phyloP scores from a whole-genome alignment of 2,113 vertebrate species.

The Corvus moneduloides region DNA sequence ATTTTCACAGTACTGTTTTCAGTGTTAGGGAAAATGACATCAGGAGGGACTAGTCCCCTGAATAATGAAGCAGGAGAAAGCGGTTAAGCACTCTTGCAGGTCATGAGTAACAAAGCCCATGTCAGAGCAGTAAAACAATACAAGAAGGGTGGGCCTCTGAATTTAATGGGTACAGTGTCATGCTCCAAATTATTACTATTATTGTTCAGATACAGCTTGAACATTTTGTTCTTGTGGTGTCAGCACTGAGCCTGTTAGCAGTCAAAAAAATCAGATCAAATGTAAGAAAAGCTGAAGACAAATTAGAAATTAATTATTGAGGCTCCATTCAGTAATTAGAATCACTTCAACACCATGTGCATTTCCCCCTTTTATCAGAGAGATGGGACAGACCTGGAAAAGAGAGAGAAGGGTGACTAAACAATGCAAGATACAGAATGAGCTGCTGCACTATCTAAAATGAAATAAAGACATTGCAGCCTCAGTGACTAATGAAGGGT shows the following conservation, averaged over 20 bases:
- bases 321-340: background rate
- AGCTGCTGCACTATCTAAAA: background rate
- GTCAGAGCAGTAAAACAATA: background rate
- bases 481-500: background rate
- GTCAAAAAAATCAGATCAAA: background rate
- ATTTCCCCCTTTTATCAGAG: background rate
- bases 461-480: background rate
- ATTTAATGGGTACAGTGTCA: background rate
- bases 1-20: background rate
- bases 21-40: background rate
- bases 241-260: background rate
- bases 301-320: background rate
- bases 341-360: background rate
- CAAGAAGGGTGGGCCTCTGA: background rate
- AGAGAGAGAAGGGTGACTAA: background rate
- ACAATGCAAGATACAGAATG: fast-evolving
- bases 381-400: background rate
- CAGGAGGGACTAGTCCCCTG: background rate
- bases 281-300: background rate
- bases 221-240: background rate
- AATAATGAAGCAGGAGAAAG: background rate
- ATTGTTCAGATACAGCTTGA: background rate
- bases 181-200: background rate
- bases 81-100: background rate
- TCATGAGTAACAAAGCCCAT: background rate